These are phyloP conservation scores for Sesia apiformis DNA, from an alignment of 2,888 invertebrate genomes.

Conservation along the genomic window DNA sequence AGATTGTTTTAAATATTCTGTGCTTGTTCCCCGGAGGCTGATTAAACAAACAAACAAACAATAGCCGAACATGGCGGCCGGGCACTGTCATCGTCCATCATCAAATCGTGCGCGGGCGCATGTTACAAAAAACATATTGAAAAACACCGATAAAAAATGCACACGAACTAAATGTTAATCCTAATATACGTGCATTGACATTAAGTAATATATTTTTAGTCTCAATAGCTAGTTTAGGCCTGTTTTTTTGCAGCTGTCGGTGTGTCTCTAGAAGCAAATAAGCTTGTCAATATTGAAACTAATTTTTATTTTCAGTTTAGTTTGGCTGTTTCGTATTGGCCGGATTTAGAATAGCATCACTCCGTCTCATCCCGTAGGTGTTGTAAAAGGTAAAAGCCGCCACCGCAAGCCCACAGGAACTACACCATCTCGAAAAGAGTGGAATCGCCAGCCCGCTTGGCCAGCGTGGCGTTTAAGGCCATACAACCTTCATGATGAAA, in stretches of 20 bases:
- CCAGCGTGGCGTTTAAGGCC: no score
- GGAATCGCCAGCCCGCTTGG: no score
- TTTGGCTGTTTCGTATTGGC: no score
- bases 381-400: no score
- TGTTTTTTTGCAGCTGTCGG: background rate
- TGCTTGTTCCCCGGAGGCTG: no score
- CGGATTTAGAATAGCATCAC: no score
- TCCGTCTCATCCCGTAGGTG: no score
- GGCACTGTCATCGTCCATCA: conserved; percentile 5
- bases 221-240: background rate
- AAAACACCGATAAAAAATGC: background rate
- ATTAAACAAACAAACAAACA: conserved; percentile 1
- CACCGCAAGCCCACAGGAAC: no score
- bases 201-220: background rate
- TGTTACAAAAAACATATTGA: background rate
- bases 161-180: background rate
- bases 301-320: no score
- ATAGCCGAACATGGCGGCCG: conserved; percentile 2
- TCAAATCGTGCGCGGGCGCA: conserved; percentile 1
- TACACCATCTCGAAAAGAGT: no score
- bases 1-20: no score
- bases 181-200: background rate
- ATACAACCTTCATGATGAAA: no score
- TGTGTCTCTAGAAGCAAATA: background rate
- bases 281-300: background rate